These are phyloP conservation scores for Quiscalus mexicanus DNA, from an alignment of 2,113 vertebrate genomes.

Conservation along the genomic window DNA sequence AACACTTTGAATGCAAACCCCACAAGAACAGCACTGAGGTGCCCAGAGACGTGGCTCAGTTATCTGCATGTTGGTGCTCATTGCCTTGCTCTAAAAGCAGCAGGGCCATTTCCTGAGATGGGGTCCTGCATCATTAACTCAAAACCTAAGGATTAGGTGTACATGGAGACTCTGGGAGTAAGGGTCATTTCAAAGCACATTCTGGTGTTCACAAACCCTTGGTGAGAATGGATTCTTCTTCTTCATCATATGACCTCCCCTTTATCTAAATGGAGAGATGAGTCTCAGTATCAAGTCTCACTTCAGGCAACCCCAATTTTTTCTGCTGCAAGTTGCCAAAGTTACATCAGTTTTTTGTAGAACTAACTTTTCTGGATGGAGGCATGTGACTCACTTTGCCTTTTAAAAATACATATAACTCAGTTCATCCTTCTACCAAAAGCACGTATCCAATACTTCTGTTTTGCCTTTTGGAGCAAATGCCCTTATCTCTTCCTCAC, in stretches of 20 bases:
- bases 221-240: neutral
- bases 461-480: conserved; percentile 10
- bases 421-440: neutral
- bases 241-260: neutral
- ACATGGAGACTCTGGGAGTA: neutral
- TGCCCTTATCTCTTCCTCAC: neutral
- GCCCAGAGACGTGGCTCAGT: rapidly evolving
- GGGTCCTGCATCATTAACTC: neutral
- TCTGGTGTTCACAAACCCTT: neutral
- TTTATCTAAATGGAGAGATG: neutral
- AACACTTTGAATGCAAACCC: neutral
- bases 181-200: neutral
- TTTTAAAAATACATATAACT: neutral
- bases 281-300: neutral
- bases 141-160: neutral
- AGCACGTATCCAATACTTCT: neutral
- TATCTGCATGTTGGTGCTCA: rapidly evolving
- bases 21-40: neutral
- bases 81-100: neutral
- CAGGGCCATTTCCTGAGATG: neutral
- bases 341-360: neutral
- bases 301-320: neutral
- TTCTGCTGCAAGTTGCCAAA: neutral
- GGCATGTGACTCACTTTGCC: neutral
- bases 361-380: neutral